These are phyloP conservation scores for Drosophila obscura DNA, from an alignment of 1,140 invertebrate genomes.

Conservation along the genomic window DNA sequence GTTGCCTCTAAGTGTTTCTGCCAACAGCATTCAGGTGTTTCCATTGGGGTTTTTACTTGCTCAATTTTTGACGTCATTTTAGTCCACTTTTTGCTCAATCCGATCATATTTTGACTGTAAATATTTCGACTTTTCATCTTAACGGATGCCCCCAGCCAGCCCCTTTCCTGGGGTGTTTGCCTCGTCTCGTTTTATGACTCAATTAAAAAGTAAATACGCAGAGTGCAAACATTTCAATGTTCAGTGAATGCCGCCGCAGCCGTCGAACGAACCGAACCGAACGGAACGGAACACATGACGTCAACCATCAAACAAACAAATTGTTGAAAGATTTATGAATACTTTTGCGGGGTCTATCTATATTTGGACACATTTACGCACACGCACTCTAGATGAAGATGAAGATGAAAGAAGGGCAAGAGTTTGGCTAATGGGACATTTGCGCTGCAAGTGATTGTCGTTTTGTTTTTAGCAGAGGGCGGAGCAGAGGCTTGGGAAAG, in stretches of 20 bases:
- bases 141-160: background rate
- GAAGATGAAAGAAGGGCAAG: conserved; percentile 45
- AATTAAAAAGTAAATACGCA: conserved; percentile 72
- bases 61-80: conserved; percentile 27
- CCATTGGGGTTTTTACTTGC: background rate
- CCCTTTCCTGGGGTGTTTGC: conserved; percentile 19
- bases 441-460: conserved; percentile 6
- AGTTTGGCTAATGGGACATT: conserved; percentile 36
- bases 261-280: too few relatives aligned
- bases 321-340: conserved; percentile 57
- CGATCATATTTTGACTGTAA: conserved; percentile 43
- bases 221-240: conserved; percentile 55
- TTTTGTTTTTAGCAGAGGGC: background rate
- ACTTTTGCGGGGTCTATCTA: conserved; percentile 38
- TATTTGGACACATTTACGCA: conserved; percentile 15
- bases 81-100: conserved; percentile 30
- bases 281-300: conserved; percentile 22
- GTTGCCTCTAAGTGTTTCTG: too few relatives aligned
- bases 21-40: too few relatives aligned
- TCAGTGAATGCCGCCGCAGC: conserved; percentile 48
- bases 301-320: conserved; percentile 51
- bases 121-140: conserved; percentile 63
- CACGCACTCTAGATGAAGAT: conserved; percentile 10
- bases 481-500: too few relatives aligned
- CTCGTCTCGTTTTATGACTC: conserved; percentile 62